Percentiles rank a stretch among this genome's conserved stretches.
These are phyloP conservation scores for Scophthalmus maximus DNA, from an alignment of 2,113 vertebrate genomes.

Conservation along the genomic window DNA sequence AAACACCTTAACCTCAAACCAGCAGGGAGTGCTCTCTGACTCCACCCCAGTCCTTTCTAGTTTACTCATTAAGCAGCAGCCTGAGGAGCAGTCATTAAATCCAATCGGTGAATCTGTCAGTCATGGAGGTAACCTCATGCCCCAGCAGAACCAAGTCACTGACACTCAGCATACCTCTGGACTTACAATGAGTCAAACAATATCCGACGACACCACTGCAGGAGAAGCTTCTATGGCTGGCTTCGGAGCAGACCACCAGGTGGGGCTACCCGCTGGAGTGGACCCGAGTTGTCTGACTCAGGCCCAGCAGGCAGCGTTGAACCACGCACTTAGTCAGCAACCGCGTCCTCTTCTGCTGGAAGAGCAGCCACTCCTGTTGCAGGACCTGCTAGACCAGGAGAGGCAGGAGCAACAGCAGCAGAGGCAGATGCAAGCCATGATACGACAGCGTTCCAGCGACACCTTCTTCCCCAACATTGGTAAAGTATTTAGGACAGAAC, in stretches of 20 bases:
- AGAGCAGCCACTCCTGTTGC: constrained; percentile 94
- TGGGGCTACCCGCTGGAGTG: constrained; percentile 73
- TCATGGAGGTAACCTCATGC: constrained; percentile 80
- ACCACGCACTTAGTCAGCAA: constrained; percentile 83
- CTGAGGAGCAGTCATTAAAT: constrained; percentile 82
- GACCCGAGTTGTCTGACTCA: constrained; percentile 68
- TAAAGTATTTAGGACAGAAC: constrained; percentile 81
- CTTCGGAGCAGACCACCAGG: constrained; percentile 75
- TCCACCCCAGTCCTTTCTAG: constrained; percentile 91
- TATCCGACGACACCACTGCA: constrained; percentile 81
- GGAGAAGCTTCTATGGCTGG: constrained; percentile 75
- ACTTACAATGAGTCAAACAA: constrained; percentile 81
- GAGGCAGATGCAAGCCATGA: constrained; percentile 99
- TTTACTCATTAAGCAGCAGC: constrained; percentile 88
- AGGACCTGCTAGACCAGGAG: constrained; percentile 97
- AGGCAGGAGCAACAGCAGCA: constrained; percentile 98
- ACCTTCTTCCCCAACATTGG: constrained; percentile 96
- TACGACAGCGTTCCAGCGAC: constrained; percentile 92
- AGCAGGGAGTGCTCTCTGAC: constrained; percentile 79
- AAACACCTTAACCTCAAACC: constrained; percentile 75
- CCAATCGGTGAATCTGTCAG: constrained; percentile 78
- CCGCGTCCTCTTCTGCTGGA: constrained; percentile 91
- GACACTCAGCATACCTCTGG: constrained; percentile 72
- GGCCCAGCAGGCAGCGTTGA: constrained; percentile 85
- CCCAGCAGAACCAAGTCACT: constrained; percentile 79